These are phyloP conservation scores for Poecilobothrus nobilitatus DNA, from an alignment of 2,888 invertebrate species.

Conservation along the genomic window DNA sequence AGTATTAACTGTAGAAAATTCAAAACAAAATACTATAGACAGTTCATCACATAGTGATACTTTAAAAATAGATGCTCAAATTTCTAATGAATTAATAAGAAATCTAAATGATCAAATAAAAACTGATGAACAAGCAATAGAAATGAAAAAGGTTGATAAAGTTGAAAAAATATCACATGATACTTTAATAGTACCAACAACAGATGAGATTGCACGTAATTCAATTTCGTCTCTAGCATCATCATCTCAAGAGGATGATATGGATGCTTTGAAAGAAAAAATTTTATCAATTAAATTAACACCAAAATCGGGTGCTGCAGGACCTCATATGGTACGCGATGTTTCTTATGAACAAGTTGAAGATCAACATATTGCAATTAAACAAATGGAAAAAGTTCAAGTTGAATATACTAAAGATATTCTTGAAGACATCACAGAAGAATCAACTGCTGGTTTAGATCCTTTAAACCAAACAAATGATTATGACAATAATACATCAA, in stretches of 20 bases:
- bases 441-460: slow-evolving; percentile 26
- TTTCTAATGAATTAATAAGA: background rate
- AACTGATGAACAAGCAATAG: slow-evolving; percentile 26
- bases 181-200: slow-evolving; percentile 16
- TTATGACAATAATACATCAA: background rate
- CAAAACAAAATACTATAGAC: background rate
- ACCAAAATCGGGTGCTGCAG: slow-evolving; percentile 5
- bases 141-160: slow-evolving; percentile 27
- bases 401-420: slow-evolving; percentile 39
- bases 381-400: slow-evolving; percentile 40
- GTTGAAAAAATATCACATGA: slow-evolving; percentile 27
- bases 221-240: slow-evolving; percentile 19
- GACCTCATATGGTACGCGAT: slow-evolving; percentile 22
- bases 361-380: slow-evolving; percentile 24
- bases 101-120: slow-evolving; percentile 28
- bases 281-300: slow-evolving; percentile 33
- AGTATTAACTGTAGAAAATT: background rate
- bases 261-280: slow-evolving; percentile 36
- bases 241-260: slow-evolving; percentile 31
- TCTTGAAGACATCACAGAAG: slow-evolving; percentile 43
- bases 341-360: slow-evolving; percentile 25
- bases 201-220: slow-evolving; percentile 16
- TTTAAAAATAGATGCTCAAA: slow-evolving; percentile 7
- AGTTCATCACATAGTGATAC: background rate
- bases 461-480: slow-evolving; percentile 1